phyloP scores from a whole-genome alignment of 2,797 vertebrate species.

The Micromesistius poutassou region DNA sequence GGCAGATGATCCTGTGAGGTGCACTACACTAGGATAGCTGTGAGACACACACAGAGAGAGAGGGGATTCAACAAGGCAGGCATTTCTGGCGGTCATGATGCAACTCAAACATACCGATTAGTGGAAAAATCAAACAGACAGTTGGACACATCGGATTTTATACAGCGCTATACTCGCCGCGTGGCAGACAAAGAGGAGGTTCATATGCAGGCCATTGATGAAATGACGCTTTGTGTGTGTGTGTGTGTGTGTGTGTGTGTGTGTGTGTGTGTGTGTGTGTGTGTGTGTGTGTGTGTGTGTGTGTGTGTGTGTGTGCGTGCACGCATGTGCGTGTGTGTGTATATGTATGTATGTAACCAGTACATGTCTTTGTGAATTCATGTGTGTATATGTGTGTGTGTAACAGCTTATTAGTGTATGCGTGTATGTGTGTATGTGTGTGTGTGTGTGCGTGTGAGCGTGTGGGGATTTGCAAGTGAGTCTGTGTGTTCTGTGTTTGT shows the following conservation, averaged over 20 bases:
- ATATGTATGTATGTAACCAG: too few relatives aligned
- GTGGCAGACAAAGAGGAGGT: constrained; percentile 42
- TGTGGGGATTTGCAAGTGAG: background rate
- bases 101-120: background rate
- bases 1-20: background rate
- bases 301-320: too few relatives aligned
- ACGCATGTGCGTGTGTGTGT: too few relatives aligned
- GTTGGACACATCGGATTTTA: constrained; percentile 64
- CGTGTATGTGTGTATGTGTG: constrained; percentile 4
- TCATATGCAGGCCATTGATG: constrained; percentile 48
- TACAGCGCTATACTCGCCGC: constrained; percentile 35
- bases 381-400: background rate
- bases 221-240: constrained; percentile 30
- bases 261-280: too few relatives aligned
- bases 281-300: constrained; percentile 6
- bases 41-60: background rate
- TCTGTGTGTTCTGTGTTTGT: background rate
- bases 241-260: constrained; percentile 21
- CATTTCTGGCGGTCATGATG: background rate
- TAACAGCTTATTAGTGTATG: too few relatives aligned
- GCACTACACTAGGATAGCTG: background rate
- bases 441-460: background rate
- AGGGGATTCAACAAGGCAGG: background rate
- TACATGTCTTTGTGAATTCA: too few relatives aligned
- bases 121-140: constrained; percentile 30